Evolutionary conservation across 2,797 vertebrate genomes (phyloP).

Genomic region (Pelochelys cantorii): DNA sequence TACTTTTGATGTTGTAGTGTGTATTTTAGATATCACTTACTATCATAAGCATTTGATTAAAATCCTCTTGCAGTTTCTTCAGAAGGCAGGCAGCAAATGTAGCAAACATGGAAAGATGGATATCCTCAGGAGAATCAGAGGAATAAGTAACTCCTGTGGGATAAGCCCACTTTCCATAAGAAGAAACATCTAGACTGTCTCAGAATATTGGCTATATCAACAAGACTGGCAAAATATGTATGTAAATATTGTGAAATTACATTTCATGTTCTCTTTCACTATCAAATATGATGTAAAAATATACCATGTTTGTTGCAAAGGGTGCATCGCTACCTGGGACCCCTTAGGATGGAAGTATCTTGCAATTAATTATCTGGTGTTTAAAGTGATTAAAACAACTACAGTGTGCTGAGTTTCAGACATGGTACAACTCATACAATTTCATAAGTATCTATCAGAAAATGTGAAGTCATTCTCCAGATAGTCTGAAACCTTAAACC

Average conservation of each 20-base stretch:
- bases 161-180: neutral
- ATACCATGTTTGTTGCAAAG: neutral
- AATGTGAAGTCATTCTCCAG: neutral
- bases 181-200: neutral
- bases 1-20: neutral
- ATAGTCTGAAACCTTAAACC: neutral
- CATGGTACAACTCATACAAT: neutral
- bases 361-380: rapidly evolving
- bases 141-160: neutral
- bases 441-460: neutral
- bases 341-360: neutral
- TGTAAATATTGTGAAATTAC: neutral
- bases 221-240: neutral
- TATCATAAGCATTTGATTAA: neutral
- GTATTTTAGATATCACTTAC: neutral
- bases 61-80: neutral
- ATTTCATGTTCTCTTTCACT: neutral
- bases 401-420: neutral
- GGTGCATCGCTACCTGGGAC: neutral
- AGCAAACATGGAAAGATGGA: neutral
- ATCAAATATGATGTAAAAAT: neutral
- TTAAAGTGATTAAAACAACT: neutral
- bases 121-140: neutral
- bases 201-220: neutral
- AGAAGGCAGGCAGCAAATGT: neutral